Conservation (phyloP, 2,113 vertebrate species). For the Sphaerodactylus townsendi region DNA sequence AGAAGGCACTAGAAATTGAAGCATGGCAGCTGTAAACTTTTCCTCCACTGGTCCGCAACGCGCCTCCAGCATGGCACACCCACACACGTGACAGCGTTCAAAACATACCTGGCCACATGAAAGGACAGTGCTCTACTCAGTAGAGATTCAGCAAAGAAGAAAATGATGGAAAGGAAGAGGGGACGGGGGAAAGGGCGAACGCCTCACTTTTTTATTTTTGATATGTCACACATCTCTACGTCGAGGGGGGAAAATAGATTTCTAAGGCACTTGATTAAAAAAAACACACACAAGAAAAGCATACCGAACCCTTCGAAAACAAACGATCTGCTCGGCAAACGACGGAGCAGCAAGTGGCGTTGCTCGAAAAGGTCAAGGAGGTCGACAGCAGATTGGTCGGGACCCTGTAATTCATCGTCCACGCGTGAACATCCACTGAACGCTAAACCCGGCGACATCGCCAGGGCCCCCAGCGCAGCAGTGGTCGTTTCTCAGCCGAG, state of each 20-base stretch:
- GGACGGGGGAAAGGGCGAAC: constrained; percentile 48
- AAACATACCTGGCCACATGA: constrained; percentile 52
- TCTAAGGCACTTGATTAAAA: constrained; percentile 94
- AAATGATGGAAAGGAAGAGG: constrained; percentile 28
- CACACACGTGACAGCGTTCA: constrained; percentile 20
- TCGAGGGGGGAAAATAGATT: constrained; percentile 63
- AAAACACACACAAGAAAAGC: constrained; percentile 64
- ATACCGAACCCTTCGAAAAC: constrained; percentile 14
- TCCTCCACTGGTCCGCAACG: constrained; percentile 30
- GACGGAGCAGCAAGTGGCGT: neutral
- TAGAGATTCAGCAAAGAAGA: constrained; percentile 42
- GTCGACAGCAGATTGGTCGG: constrained; percentile 27
- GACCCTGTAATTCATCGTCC: neutral
- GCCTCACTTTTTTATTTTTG: constrained; percentile 62
- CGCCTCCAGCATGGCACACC: constrained; percentile 10
- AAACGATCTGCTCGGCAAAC: constrained; percentile 6
- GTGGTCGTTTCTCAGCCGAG: accelerated
- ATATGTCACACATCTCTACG: constrained; percentile 67
- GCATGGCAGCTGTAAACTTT: constrained; percentile 30
- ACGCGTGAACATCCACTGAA: neutral
- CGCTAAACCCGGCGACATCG: constrained; percentile 1
- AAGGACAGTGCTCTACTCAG: constrained; percentile 42
- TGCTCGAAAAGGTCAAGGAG: constrained; percentile 36
- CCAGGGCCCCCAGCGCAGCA: neutral
- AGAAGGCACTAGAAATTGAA: constrained; percentile 24